Evolutionary conservation across 1,140 invertebrate genomes (phyloP).

Genomic region (Apis dorsata): DNA sequence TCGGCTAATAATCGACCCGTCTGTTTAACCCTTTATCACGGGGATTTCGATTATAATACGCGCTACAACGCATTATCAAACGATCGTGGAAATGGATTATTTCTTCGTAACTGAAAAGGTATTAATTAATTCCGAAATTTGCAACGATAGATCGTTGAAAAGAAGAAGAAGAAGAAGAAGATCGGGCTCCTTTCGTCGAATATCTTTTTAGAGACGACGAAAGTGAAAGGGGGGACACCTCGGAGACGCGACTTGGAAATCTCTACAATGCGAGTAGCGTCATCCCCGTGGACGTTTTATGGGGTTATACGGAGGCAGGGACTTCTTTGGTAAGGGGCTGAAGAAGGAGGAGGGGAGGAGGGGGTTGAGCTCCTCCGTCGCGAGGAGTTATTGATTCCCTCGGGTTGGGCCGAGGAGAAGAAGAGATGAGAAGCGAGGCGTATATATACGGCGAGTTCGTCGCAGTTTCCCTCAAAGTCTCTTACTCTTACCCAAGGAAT

Average conservation of each 20-base stretch:
- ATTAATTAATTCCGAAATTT: not conserved
- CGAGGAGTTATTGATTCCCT: constrained; percentile 76
- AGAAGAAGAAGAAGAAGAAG: not conserved
- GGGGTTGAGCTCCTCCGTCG: constrained; percentile 61
- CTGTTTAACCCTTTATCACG: not conserved
- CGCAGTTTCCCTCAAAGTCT: constrained; percentile 57
- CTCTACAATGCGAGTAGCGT: constrained; percentile 7
- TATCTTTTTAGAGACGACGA: not conserved
- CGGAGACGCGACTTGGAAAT: not conserved
- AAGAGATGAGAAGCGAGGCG: constrained; percentile 59
- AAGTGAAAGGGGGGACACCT: not conserved
- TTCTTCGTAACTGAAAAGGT: not conserved
- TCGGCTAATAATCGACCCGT: not conserved
- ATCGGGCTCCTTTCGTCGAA: not conserved
- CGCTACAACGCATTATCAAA: too few relatives aligned
- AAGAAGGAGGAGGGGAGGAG: constrained; percentile 42
- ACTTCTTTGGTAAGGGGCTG: constrained; percentile 62
- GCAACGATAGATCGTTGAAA: not conserved
- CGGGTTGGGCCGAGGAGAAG: constrained; percentile 59
- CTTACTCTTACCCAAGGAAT: constrained; percentile 18
- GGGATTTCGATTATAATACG: not conserved
- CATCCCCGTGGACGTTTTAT: constrained; percentile 58
- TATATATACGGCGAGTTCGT: constrained; percentile 58
- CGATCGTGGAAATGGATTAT: not conserved
- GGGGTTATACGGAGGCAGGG: constrained; percentile 55